These are phyloP conservation scores for Rhincodon typus DNA, from an alignment of 2,797 vertebrate species.

Conservation along the genomic window DNA sequence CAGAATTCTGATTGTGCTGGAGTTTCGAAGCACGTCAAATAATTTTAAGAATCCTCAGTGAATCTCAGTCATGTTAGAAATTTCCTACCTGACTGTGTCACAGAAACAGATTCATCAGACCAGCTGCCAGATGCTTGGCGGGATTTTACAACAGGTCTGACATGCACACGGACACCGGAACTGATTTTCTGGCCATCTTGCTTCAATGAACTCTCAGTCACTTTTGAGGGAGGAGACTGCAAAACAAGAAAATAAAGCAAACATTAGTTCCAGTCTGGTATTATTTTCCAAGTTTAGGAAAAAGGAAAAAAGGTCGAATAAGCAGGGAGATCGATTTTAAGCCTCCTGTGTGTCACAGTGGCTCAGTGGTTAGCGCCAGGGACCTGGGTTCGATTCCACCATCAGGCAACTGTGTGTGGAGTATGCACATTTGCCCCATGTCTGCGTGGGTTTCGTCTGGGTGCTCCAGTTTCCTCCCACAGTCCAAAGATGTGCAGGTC, in stretches of 20 bases:
- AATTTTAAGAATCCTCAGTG: not conserved
- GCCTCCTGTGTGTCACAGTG: not conserved
- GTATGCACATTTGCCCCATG: no score
- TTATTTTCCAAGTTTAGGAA: not conserved
- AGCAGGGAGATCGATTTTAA: not conserved
- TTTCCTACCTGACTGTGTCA: constrained; percentile 65
- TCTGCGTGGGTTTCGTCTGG: no score
- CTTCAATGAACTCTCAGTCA: constrained; percentile 59
- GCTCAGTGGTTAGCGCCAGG: no score
- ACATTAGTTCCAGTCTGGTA: not conserved
- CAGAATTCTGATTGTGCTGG: not conserved
- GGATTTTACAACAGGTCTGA: constrained; percentile 55
- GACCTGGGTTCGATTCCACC: no score
- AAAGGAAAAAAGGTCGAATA: not conserved
- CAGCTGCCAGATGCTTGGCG: constrained; percentile 57
- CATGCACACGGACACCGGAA: constrained; percentile 58
- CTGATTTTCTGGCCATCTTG: constrained; percentile 58
- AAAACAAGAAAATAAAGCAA: constrained; percentile 42
- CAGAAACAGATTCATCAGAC: constrained; percentile 64
- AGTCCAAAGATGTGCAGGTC: no score
- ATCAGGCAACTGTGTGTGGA: no score
- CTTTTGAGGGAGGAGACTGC: constrained; percentile 69
- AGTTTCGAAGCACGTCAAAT: not conserved
- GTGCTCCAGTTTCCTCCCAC: no score
- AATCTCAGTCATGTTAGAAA: not conserved